Conservation (phyloP, 2,888 invertebrate genomes). For the Baccha elongata region DNA sequence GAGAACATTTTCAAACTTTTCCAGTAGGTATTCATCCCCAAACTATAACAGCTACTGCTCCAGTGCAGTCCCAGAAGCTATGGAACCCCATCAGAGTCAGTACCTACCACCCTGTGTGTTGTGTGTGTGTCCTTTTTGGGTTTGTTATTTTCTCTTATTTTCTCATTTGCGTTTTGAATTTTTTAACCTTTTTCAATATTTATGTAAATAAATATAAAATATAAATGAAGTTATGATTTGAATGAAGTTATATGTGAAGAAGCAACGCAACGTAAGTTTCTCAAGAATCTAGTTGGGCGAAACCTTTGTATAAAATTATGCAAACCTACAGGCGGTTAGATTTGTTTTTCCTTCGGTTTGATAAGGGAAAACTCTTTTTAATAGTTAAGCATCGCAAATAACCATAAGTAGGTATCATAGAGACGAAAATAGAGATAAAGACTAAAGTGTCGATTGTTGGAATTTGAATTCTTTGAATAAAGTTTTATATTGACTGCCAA, state of each 20-base stretch:
- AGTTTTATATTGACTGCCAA: no score
- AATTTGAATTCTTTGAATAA: no score
- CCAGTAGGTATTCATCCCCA: background rate
- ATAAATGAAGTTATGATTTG: conserved; percentile 70
- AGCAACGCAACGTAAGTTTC: conserved; percentile 52
- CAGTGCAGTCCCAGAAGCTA: conserved; percentile 21
- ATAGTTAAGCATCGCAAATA: background rate
- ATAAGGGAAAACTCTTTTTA: background rate
- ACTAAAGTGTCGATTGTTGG: no score
- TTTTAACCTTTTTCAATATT: conserved; percentile 72
- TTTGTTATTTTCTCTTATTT: conserved; percentile 64
- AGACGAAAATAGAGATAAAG: no score
- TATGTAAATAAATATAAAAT: conserved; percentile 66
- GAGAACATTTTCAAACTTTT: conserved; percentile 60
- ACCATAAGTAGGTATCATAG: no score
- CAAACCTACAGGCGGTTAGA: conserved; percentile 11
- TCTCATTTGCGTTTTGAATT: conserved; percentile 69
- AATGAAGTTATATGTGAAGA: conserved; percentile 55
- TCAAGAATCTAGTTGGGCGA: conserved; percentile 29
- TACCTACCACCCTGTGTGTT: conserved; percentile 10
- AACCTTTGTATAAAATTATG: conserved; percentile 38
- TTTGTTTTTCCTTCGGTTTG: background rate
- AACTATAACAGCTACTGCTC: background rate
- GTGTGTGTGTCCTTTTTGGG: conserved; percentile 63
- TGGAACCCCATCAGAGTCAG: no score